Conservation (phyloP, 2,888 invertebrate genomes). For the Sinhomidia bicolor region DNA sequence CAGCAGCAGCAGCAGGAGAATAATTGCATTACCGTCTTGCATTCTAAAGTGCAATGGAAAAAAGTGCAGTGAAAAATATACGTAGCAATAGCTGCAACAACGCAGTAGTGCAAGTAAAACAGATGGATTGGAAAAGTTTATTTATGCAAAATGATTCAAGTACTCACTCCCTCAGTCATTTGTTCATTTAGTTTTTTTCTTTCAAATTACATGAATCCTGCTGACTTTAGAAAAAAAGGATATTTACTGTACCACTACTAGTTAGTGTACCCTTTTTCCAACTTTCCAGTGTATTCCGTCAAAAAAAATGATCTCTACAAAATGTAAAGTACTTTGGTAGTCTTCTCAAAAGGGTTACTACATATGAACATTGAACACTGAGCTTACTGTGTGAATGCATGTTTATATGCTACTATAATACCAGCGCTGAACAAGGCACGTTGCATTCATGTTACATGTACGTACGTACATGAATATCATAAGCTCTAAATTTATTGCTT, state of each 20-base stretch:
- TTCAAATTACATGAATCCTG: background rate
- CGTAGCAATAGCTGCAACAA: no score
- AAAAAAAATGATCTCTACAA: no score
- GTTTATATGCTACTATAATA: no score
- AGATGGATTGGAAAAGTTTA: constrained; percentile 12
- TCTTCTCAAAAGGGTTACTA: no score
- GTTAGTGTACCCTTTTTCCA: background rate
- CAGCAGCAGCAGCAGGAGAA: no score
- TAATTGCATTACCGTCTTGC: background rate
- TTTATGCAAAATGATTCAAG: constrained; percentile 20
- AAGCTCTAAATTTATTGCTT: background rate
- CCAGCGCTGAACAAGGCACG: no score
- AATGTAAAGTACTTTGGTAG: no score
- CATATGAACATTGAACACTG: no score
- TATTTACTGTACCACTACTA: background rate
- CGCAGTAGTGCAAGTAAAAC: no score
- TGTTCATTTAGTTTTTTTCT: no score
- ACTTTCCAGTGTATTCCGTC: no score
- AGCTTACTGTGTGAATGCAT: no score
- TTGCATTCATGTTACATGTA: background rate
- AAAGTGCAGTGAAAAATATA: background rate
- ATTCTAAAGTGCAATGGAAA: background rate
- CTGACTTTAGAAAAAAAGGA: background rate
- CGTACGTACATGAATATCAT: background rate
- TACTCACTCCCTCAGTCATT: background rate